Base-by-base conservation (phyloP, 2,113 vertebrate genomes). In the Sterna hirundo region DNA sequence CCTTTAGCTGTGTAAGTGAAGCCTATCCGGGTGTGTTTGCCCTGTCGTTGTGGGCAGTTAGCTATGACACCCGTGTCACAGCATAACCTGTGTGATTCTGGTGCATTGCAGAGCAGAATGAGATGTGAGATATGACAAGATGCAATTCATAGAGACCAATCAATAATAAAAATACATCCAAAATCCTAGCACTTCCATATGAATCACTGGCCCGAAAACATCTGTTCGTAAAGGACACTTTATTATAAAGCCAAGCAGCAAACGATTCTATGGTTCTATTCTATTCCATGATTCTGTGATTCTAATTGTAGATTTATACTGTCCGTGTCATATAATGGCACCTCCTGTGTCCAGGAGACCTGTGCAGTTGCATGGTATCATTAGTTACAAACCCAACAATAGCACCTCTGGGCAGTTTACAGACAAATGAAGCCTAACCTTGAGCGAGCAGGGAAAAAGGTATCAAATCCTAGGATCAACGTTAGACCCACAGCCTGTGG, bases 81-180 rank as follows among this genome's bases (percentile, higher is more conserved):
- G n/a, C 0, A 0, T 47, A 76, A 87, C 62, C 20, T 21, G 2
- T 60, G 18, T 18, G 34, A 71, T 52, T 76, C 34, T 76, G 62
- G 13, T 72, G 26, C 23, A 16, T 88, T 71, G 32, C 3, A 15
- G 49, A 87, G 78, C 55, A 82, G 81, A 92, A 70, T 34, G 55
- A 84, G 61, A 55, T 27, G 71, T 3, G 29, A 62, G 20, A 82
- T 65, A 66, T 0, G 26, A 55, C 32, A 79, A 60, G 61, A 79
- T 42, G 49, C 57, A 60, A 25, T 58, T 87, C 81, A 71, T 32
- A 66, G 69, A 20, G 17, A 65, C 23, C 25, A n/a, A 6, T 47
- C 27, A 34, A 20, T 72, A 74, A 34, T 34, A 77, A 94, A 92
- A 83, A 38, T 47, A 20, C 13, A 64, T 82, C 20, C 21, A 54